These are phyloP conservation scores for Melanocharis versteri DNA, from an alignment of 2,113 vertebrate genomes.

Conservation along the genomic window DNA sequence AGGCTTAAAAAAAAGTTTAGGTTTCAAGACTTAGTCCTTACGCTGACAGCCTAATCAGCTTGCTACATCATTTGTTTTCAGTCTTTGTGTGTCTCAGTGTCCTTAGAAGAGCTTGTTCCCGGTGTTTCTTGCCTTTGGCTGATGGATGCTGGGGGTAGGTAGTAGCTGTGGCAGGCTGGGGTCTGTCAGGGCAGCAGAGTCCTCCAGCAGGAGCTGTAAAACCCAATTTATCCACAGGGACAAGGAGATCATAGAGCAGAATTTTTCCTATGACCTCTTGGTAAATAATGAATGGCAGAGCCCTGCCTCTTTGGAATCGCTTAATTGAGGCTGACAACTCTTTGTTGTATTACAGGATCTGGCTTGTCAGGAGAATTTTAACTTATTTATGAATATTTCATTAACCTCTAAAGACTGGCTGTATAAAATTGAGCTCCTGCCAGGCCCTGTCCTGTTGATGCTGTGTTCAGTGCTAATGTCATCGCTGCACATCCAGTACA, in stretches of 20 bases:
- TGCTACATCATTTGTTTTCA: not conserved
- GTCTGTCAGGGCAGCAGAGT: not conserved
- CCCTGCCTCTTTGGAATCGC: constrained; percentile 6
- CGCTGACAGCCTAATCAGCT: not conserved
- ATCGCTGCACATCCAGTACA: not conserved
- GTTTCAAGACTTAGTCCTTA: not conserved
- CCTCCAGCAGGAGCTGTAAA: not conserved
- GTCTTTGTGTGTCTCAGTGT: not conserved
- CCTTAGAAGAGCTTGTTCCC: not conserved
- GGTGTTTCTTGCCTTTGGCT: not conserved
- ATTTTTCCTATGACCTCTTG: constrained; percentile 29
- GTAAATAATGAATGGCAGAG: constrained; percentile 50
- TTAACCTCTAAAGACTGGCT: constrained; percentile 49
- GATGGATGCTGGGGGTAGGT: not conserved
- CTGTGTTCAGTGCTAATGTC: not conserved
- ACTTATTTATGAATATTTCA: constrained; percentile 64
- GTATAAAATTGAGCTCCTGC: not conserved
- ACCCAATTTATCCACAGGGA: not conserved
- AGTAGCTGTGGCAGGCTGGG: not conserved
- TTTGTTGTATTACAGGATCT: constrained; percentile 60
- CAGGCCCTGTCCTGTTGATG: constrained; percentile 36
- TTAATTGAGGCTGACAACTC: constrained; percentile 63
- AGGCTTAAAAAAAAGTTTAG: not conserved
- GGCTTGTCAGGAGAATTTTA: constrained; percentile 58
- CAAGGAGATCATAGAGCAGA: not conserved